These are phyloP conservation scores for Cerastoderma edule DNA, from an alignment of 2,888 invertebrate species.

Conservation along the genomic window DNA sequence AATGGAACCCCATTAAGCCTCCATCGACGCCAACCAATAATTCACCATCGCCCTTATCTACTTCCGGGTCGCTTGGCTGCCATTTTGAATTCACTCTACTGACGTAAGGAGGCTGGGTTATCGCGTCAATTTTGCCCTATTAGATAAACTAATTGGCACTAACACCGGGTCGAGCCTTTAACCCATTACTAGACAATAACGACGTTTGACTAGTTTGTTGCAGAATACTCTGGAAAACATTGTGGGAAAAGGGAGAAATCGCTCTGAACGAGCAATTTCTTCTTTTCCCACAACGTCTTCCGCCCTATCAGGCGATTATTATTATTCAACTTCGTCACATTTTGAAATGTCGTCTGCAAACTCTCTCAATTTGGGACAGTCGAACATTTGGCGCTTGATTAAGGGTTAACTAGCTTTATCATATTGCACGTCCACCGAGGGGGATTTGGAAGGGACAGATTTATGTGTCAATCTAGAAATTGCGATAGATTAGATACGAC, in stretches of 20 bases:
- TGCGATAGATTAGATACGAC: neutral
- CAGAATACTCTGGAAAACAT: too few relatives aligned
- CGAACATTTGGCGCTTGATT: neutral
- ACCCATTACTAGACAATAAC: too few relatives aligned
- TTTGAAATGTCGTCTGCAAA: too few relatives aligned
- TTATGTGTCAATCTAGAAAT: neutral
- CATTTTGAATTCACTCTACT: constrained; percentile 12
- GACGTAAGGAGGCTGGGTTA: constrained; percentile 26
- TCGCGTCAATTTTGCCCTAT: constrained; percentile 28
- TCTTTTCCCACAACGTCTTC: neutral
- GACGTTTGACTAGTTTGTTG: too few relatives aligned
- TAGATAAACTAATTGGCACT: constrained; percentile 37
- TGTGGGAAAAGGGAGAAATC: neutral
- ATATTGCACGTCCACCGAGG: constrained; percentile 3
- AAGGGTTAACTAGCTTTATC: constrained; percentile 2
- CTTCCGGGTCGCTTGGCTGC: constrained; percentile 18
- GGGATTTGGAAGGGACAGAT: neutral
- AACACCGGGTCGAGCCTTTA: constrained; percentile 19
- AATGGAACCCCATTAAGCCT: constrained; percentile 31
- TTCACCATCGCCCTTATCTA: constrained; percentile 32
- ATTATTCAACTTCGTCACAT: too few relatives aligned
- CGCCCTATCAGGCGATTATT: too few relatives aligned
- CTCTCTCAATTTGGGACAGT: neutral
- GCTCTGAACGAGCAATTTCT: neutral
- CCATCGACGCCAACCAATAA: constrained; percentile 33